Conservation (phyloP, 2,888 invertebrate species). For the Dynastes tityus region DNA sequence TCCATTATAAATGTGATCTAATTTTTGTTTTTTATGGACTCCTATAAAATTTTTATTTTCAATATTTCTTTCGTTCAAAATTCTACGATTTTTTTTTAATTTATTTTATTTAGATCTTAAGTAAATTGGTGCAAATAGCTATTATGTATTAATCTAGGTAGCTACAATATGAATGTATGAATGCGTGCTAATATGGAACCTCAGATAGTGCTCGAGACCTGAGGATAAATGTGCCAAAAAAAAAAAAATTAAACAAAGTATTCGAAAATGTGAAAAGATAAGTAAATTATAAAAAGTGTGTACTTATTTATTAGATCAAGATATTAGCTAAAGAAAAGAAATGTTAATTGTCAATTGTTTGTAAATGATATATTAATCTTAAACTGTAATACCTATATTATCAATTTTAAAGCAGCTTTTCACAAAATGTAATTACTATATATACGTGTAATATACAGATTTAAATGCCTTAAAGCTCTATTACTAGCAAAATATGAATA, state of each 20-base stretch:
- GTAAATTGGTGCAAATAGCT: conserved; percentile 2
- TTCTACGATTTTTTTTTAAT: background rate
- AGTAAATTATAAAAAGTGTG: background rate
- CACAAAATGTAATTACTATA: too few relatives aligned
- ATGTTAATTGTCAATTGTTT: conserved; percentile 39
- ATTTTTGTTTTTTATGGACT: background rate
- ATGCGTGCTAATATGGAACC: conserved; percentile 1
- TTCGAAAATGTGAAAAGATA: background rate
- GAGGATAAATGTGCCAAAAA: conserved; percentile 26
- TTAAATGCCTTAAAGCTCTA: too few relatives aligned
- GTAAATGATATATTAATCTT: conserved; percentile 3
- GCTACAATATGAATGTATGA: background rate
- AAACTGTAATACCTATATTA: too few relatives aligned
- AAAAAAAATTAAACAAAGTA: background rate
- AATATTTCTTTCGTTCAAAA: conserved; percentile 1
- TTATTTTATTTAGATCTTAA: conserved; percentile 8
- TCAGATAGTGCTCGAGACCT: background rate
- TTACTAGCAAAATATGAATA: too few relatives aligned
- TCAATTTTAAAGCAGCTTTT: conserved; percentile 8
- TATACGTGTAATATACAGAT: too few relatives aligned
- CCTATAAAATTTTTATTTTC: background rate
- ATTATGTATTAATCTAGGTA: background rate
- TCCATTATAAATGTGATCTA: conserved; percentile 30
- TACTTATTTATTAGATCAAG: conserved; percentile 15
- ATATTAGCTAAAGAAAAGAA: conserved; percentile 21